phyloP scores from a whole-genome alignment of 2,113 vertebrate genomes.

The Prunella himalayana region DNA sequence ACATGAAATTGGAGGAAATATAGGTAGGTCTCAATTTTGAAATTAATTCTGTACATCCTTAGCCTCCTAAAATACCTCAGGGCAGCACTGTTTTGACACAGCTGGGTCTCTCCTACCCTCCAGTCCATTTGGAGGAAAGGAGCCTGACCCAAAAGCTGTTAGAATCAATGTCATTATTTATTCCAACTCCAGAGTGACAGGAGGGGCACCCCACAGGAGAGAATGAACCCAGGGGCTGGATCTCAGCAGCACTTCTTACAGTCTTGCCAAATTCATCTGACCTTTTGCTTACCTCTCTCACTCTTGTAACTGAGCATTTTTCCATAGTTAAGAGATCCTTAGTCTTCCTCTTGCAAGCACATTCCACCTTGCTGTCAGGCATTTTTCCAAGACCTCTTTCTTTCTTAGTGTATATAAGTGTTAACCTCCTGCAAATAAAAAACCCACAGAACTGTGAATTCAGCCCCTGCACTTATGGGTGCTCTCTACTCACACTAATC shows the following conservation, averaged over 20 bases:
- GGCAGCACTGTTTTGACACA: background rate
- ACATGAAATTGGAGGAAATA: slow-evolving; percentile 89
- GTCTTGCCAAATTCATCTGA: background rate
- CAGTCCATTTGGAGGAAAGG: background rate
- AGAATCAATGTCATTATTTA: background rate
- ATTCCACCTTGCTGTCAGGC: background rate
- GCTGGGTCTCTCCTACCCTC: background rate
- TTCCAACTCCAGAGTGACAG: background rate
- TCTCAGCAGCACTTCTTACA: background rate
- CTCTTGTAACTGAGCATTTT: background rate
- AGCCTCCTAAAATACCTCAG: background rate
- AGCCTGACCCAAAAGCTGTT: background rate
- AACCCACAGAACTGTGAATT: background rate
- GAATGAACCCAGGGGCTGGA: background rate
- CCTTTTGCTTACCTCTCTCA: background rate
- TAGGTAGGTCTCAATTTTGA: slow-evolving; percentile 72
- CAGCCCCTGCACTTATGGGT: background rate
- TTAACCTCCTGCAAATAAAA: background rate
- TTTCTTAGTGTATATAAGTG: background rate
- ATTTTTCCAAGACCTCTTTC: background rate
- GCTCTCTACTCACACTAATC: background rate
- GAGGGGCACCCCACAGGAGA: background rate
- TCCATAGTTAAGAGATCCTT: background rate
- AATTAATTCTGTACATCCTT: background rate
- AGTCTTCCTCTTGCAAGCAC: background rate